These are phyloP conservation scores for Malacoraja senta DNA, from an alignment of 2,797 vertebrate species.

Conservation along the genomic window DNA sequence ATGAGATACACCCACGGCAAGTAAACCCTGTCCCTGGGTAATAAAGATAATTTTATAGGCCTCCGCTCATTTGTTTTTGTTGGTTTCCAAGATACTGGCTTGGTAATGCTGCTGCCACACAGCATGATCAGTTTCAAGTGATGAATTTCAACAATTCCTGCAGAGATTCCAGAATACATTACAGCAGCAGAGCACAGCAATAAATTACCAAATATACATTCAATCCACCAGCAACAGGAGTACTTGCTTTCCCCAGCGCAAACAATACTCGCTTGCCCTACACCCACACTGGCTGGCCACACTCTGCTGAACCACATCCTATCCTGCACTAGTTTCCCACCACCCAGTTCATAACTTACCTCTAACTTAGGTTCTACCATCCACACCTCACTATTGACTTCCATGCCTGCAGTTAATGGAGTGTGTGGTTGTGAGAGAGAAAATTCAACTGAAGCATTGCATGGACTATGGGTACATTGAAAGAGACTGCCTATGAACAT, in stretches of 20 bases:
- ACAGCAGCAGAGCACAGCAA: background rate
- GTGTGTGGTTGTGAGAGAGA: background rate
- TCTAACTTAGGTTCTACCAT: too few species aligned
- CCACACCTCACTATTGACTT: too few species aligned
- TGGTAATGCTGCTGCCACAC: background rate
- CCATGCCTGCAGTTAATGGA: background rate
- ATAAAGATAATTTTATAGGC: background rate
- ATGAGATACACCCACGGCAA: background rate
- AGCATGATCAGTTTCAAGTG: background rate
- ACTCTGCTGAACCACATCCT: too few species aligned
- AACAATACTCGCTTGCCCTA: too few species aligned
- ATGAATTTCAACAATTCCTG: constrained; percentile 10
- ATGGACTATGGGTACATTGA: background rate
- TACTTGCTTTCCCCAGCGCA: background rate
- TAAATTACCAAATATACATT: background rate
- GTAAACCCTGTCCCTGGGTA: background rate
- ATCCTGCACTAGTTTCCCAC: too few species aligned
- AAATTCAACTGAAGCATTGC: background rate
- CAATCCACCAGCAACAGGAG: background rate
- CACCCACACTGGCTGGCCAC: too few species aligned
- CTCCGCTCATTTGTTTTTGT: background rate
- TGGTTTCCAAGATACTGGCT: background rate
- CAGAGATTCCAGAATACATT: background rate
- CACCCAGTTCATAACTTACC: too few species aligned
- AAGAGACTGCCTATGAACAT: background rate